phyloP scores from a whole-genome alignment of 2,797 vertebrate species.

The Gymnoscopelus braueri region DNA sequence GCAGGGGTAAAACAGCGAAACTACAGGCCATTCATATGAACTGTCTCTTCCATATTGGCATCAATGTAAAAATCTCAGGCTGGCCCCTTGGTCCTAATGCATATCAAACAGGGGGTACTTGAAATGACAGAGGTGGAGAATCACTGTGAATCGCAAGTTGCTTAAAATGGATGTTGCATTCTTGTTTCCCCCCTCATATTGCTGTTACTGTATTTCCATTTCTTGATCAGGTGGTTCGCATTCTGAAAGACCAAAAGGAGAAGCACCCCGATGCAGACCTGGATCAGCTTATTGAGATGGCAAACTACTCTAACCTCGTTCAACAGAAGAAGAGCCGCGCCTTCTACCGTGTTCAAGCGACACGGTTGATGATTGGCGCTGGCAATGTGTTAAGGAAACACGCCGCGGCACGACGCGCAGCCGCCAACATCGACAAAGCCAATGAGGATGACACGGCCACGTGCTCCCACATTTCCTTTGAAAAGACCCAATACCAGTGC shows the following conservation, averaged over 20 bases:
- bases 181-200: neutral
- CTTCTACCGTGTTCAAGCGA: conserved; percentile 95
- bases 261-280: conserved; percentile 94
- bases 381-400: conserved; percentile 93
- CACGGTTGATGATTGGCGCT: conserved; percentile 91
- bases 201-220: neutral
- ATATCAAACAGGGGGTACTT: no score
- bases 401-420: conserved; percentile 66
- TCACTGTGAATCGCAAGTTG: no score
- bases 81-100: no score
- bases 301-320: conserved; percentile 90
- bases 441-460: conserved; percentile 61
- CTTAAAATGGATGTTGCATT: no score
- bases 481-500: conserved; percentile 91
- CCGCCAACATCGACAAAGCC: neutral
- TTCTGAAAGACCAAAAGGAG: conserved; percentile 92
- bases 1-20: no score
- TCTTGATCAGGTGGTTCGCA: conserved; percentile 83
- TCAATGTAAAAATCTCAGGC: no score
- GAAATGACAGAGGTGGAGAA: no score
- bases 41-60: no score
- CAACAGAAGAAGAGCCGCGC: conserved; percentile 96
- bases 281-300: conserved; percentile 94
- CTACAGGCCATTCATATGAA: no score
- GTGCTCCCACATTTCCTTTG: conserved; percentile 89